Evolutionary conservation across 2,113 vertebrate genomes (phyloP).

Genomic region (Lucifuga dentata): DNA sequence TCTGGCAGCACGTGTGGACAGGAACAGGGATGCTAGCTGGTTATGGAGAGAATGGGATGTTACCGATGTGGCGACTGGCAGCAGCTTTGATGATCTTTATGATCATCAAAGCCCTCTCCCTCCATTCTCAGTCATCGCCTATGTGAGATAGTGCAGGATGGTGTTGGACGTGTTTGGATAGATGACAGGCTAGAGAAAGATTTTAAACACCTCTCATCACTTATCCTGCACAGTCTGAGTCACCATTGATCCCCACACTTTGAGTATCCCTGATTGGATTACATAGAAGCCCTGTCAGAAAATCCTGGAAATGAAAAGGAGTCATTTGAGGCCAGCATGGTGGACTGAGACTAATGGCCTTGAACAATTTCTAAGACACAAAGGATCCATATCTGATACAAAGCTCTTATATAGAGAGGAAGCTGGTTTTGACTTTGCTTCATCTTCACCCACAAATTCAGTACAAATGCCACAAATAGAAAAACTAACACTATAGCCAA

Average conservation of each 20-base stretch:
- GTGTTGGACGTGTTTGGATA: slow-evolving; percentile 7
- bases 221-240: slow-evolving; percentile 23
- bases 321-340: neutral
- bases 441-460: neutral
- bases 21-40: slow-evolving; percentile 14
- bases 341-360: slow-evolving; percentile 20
- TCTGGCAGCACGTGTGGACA: slow-evolving; percentile 52
- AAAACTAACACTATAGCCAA: no score
- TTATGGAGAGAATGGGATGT: slow-evolving; percentile 1
- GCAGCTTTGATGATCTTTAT: slow-evolving; percentile 41
- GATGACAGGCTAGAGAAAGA: neutral
- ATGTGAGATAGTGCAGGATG: slow-evolving; percentile 17
- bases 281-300: slow-evolving; percentile 30
- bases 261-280: slow-evolving; percentile 58
- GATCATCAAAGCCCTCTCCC: no score
- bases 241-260: slow-evolving; percentile 24
- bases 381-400: neutral
- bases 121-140: slow-evolving; percentile 7
- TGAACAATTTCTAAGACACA: slow-evolving; percentile 11
- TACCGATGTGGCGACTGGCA: slow-evolving; percentile 11
- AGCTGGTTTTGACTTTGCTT: neutral
- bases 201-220: slow-evolving; percentile 28
- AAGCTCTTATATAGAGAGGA: neutral
- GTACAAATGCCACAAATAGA: no score
- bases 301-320: slow-evolving; percentile 26